Conservation (phyloP, 2,888 invertebrate species). For the Drosophila rellima region DNA sequence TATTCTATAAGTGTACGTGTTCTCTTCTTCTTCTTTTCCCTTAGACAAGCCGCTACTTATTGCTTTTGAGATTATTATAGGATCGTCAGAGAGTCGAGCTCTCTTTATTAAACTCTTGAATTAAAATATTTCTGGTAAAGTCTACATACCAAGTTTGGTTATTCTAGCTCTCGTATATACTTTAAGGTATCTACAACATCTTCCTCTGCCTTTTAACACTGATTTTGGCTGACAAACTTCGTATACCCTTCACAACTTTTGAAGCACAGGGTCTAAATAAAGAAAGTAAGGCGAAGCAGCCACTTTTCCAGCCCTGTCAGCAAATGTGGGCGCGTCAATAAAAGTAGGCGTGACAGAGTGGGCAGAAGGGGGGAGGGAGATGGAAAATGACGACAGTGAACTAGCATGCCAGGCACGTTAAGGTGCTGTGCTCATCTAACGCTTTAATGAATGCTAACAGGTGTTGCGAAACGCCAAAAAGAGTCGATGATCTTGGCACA, state of each 20-base stretch:
- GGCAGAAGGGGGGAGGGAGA: background rate
- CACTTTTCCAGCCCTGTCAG: conserved; percentile 41
- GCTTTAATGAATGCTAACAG: conserved; percentile 60
- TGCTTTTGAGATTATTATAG: too few species aligned
- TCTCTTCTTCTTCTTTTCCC: too few species aligned
- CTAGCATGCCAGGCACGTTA: conserved; percentile 32
- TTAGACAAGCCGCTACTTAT: too few species aligned
- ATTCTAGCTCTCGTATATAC: background rate
- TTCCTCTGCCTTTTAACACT: too few species aligned
- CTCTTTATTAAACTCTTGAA: too few species aligned
- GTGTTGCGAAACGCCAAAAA: conserved; percentile 45
- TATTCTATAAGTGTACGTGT: too few species aligned
- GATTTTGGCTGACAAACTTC: background rate
- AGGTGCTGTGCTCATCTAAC: conserved; percentile 11
- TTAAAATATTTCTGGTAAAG: too few species aligned
- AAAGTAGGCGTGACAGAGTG: conserved; percentile 49
- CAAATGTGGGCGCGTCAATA: conserved; percentile 71
- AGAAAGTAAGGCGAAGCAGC: background rate
- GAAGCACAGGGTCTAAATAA: background rate
- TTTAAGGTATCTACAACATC: too few species aligned
- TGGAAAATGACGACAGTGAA: conserved; percentile 8
- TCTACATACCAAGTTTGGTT: too few species aligned
- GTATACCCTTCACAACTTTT: background rate
- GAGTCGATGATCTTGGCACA: conserved; percentile 25
- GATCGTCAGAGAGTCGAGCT: too few species aligned